Evolutionary conservation across 2,888 invertebrate species (phyloP).

Genomic region (Apamea sordens): DNA sequence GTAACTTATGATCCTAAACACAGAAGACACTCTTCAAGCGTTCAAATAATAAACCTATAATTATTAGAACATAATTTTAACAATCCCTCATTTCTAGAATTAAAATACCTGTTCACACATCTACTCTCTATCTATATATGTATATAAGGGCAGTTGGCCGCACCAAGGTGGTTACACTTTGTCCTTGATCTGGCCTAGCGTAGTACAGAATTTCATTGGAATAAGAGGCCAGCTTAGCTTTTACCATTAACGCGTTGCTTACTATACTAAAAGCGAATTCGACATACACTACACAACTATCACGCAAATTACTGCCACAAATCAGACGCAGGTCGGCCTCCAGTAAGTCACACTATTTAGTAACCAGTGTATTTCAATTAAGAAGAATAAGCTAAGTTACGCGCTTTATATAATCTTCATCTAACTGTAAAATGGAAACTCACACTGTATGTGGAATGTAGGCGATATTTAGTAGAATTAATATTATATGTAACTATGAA

Average conservation of each 20-base stretch:
- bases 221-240: not conserved
- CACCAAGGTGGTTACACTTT: not conserved
- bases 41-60: not conserved
- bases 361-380: not conserved
- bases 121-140: not conserved
- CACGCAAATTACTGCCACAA: not conserved
- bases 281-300: not conserved
- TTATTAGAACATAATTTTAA: not conserved
- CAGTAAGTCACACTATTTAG: not conserved
- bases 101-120: not conserved
- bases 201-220: not conserved
- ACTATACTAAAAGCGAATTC: not conserved
- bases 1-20: not conserved
- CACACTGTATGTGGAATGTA: too few relatives aligned
- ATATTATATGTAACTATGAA: not conserved
- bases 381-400: not conserved
- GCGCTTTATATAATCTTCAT: not conserved
- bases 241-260: too few relatives aligned
- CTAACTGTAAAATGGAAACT: too few relatives aligned
- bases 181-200: not conserved
- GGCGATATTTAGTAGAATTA: too few relatives aligned
- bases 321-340: not conserved
- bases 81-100: not conserved
- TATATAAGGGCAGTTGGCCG: not conserved
- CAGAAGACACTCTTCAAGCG: too few relatives aligned